A percentile compares a stretch with the other conserved stretches of the same genome.
phyloP scores from a whole-genome alignment of 2,888 invertebrate species.

The Stomorhina lunata region DNA sequence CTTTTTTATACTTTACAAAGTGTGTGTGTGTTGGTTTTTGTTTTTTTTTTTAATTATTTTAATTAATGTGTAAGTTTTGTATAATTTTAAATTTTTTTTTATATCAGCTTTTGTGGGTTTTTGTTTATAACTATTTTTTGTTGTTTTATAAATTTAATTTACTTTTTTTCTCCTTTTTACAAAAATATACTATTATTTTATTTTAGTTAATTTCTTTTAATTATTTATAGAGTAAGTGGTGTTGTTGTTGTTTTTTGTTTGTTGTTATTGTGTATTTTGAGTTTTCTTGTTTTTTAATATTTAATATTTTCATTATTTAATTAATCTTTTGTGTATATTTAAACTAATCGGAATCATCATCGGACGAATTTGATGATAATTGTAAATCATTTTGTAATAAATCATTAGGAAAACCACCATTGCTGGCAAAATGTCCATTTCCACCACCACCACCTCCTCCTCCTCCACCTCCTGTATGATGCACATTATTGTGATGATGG shows the following conservation, averaged over 20 bases:
- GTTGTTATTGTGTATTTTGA: constrained; percentile 1
- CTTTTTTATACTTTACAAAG: constrained; percentile 39
- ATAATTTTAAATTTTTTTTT: not conserved
- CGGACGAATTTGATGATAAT: constrained; percentile 91
- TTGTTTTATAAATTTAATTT: constrained; percentile 33
- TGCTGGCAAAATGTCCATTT: constrained; percentile 72
- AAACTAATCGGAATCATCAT: constrained; percentile 77
- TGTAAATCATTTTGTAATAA: constrained; percentile 91
- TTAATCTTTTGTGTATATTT: not conserved
- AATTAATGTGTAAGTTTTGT: not conserved
- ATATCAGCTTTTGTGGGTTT: constrained; percentile 39
- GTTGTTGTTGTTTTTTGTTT: constrained; percentile 42
- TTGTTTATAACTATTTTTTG: constrained; percentile 25
- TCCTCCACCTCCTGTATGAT: constrained; percentile 28
- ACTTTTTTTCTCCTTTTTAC: constrained; percentile 50
- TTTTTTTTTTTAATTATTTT: constrained; percentile 11
- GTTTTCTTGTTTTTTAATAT: not conserved
- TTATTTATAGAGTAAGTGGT: constrained; percentile 37
- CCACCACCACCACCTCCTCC: not conserved
- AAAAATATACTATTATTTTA: constrained; percentile 57
- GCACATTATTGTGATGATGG: constrained; percentile 64
- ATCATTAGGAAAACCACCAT: constrained; percentile 76
- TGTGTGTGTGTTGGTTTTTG: constrained; percentile 6
- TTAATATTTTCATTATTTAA: not conserved
- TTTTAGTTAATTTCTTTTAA: constrained; percentile 5